Base-by-base conservation (phyloP, 2,888 invertebrate species). In the Pristionchus entomophagus region DNA sequence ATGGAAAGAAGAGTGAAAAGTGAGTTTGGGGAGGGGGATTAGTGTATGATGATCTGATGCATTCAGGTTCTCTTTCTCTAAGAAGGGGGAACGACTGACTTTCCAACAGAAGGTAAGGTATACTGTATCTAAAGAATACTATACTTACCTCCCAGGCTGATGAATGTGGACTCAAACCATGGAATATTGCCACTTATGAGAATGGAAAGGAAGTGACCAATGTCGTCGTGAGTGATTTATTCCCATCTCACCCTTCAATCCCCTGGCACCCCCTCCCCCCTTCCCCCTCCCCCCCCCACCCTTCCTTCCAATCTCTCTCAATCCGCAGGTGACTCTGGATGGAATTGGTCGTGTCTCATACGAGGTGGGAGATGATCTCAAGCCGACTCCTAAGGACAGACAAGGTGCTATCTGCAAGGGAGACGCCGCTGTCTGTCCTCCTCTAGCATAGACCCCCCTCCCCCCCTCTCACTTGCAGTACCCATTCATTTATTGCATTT, bases 341-440 rank as follows among this genome's bases (percentile, higher is more conserved):
- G 87, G 88, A 82, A 88, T 85, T 41, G 87, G 87, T 51, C 85
- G 87, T 26, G 87, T 87, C 22, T 86, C 88, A 41, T 88, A 88
- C 84, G 85, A 85, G 81, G 92, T 93, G 69, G 91, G 91, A 78
- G 93, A 93, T 86, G 91, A 91, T 86, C 88, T 93, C 82, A 88
- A 89, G 86, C 91, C 92, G 56, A 91, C 88, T 29, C 89, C 89
- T 86, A 89, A 90, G 85, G 92, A 93, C 82, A 89, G 93, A 41
- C 93, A 93, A 86, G 93, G 93, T 82, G 93, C 93, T 53, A 91
- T 91, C 83, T 93, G 93, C 89, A 92, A 89, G 87, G 92, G 92
- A 81, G 91, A 92, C 53, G 29, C 62, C 32, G 32, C 29, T 32
- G 62, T 62, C 29, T 93, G 92, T 78, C 93, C 92, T 65, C 90